Base-by-base conservation (phyloP, 2,113 vertebrate species). In the Semnornis frantzii region DNA sequence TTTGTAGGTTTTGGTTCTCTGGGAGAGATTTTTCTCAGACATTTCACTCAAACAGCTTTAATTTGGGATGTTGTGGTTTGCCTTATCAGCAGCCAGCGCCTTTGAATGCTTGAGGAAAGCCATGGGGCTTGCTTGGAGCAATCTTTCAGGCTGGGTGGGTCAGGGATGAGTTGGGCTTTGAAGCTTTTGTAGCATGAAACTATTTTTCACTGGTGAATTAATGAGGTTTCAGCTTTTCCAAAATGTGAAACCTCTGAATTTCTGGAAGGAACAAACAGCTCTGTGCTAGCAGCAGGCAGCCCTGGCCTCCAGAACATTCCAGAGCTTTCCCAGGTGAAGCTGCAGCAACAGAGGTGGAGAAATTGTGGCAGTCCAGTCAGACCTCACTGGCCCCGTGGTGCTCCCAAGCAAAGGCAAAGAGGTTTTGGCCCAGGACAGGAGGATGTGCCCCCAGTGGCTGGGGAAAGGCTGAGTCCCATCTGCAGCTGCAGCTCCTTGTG, bases 401-500 rank as follows among this genome's bases (percentile, higher is more conserved):
- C 20, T 62, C 46, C 62, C 27, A 4, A 0, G 10, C 3, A 2
- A 48, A 39, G 60, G 18, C 2, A 3, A 12, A 74, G 60, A 31
- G 16, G 9, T 7, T 37, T 30, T 48, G 24, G 17, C 4, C 59
- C 39, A 6, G 34, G 30, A 21, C 24, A 17, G 0, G 6, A 39
- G 39, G 33, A 16, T 0, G 3, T 59, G 30, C 37, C 46, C 4
- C 2, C 31, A 23, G 83, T 0, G 1, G 19, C 23, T 3, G 16
- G n/a, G 33, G n/a, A 46, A 18, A 48, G 11, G 12, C 37, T 2
- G 3, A 34, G 24, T 27, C 34, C 58, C 6, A 1, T n/a, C 55
- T 0, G 2, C 6, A 1, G n/a, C 54, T 0, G 2, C 27, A 19
- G 15, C 52, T 39, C 16, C 8, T 1, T 9, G n/a, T 14, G 11